phyloP scores from a whole-genome alignment of 2,888 invertebrate genomes.

The Dyspetes luteomarginatus region DNA sequence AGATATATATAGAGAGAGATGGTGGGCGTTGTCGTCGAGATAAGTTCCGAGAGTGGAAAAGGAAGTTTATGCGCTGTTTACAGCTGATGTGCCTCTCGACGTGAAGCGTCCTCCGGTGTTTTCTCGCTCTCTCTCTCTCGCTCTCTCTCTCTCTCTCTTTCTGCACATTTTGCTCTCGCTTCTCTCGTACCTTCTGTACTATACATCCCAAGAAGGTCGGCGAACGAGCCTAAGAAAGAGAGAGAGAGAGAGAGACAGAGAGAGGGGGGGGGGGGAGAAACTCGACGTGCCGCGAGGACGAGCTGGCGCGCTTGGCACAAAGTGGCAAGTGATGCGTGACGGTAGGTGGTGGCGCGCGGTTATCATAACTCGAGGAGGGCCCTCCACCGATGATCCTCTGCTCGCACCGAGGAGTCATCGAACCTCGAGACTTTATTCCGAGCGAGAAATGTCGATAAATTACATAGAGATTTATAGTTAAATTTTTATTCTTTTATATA shows the following conservation, averaged over 20 bases:
- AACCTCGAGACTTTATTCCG: constrained; percentile 69
- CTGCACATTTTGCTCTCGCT: no score
- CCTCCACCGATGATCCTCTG: constrained; percentile 67
- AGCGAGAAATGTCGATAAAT: constrained; percentile 34
- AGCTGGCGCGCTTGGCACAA: constrained; percentile 68
- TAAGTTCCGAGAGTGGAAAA: constrained; percentile 25
- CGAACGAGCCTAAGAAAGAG: no score
- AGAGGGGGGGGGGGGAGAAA: constrained; percentile 10
- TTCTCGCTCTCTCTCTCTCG: not conserved
- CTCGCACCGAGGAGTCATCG: constrained; percentile 73
- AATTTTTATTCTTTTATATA: not conserved
- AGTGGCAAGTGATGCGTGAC: constrained; percentile 77
- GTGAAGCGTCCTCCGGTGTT: constrained; percentile 4
- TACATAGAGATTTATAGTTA: not conserved
- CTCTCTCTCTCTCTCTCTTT: no score
- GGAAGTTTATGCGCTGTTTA: not conserved
- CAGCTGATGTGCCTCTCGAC: constrained; percentile 26
- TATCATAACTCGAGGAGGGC: constrained; percentile 73
- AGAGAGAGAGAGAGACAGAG: no score
- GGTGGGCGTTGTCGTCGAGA: constrained; percentile 38
- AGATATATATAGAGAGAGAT: constrained; percentile 2
- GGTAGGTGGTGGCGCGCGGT: constrained; percentile 72
- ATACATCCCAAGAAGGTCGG: no score
- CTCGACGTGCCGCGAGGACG: constrained; percentile 38
- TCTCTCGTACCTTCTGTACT: no score